Conservation (phyloP, 2,113 vertebrate species). For the Maccullochella peelii region DNA sequence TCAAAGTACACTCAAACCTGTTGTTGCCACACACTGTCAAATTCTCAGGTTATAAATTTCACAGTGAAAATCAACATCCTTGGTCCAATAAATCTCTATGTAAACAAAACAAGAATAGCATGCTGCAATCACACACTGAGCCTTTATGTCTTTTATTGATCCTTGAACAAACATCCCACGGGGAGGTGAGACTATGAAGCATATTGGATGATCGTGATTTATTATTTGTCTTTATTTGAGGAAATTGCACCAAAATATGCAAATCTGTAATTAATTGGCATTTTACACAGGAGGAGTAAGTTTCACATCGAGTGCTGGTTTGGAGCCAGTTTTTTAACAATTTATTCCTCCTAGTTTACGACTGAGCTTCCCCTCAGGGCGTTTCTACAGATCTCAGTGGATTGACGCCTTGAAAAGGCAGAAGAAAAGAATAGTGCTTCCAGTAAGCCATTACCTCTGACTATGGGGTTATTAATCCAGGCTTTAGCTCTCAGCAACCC, state of each 20-base stretch:
- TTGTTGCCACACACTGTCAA: background rate
- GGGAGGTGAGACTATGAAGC: slow-evolving; percentile 12
- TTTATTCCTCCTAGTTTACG: slow-evolving; percentile 62
- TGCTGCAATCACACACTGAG: slow-evolving; percentile 17
- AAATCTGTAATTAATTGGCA: slow-evolving; percentile 43
- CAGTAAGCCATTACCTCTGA: slow-evolving; percentile 60
- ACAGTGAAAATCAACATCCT: slow-evolving; percentile 48
- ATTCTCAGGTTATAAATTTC: slow-evolving; percentile 28
- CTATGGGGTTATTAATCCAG: slow-evolving; percentile 65
- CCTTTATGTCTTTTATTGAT: slow-evolving; percentile 59
- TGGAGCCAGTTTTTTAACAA: slow-evolving; percentile 55
- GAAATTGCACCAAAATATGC: slow-evolving; percentile 26
- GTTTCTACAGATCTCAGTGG: slow-evolving; percentile 47
- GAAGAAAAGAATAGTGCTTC: slow-evolving; percentile 55
- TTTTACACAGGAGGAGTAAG: slow-evolving; percentile 27
- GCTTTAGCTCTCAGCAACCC: slow-evolving; percentile 44
- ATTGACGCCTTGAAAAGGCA: slow-evolving; percentile 48
- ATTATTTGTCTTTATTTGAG: slow-evolving; percentile 26
- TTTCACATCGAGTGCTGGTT: slow-evolving; percentile 39
- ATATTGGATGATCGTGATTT: background rate
- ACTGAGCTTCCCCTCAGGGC: slow-evolving; percentile 54
- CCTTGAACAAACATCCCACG: slow-evolving; percentile 19
- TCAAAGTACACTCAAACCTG: background rate
- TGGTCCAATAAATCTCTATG: slow-evolving; percentile 34
- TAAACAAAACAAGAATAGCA: slow-evolving; percentile 39